Conservation (phyloP, 53 echinoderm and acorn worm genomes). For the Arbacia lixula region DNA sequence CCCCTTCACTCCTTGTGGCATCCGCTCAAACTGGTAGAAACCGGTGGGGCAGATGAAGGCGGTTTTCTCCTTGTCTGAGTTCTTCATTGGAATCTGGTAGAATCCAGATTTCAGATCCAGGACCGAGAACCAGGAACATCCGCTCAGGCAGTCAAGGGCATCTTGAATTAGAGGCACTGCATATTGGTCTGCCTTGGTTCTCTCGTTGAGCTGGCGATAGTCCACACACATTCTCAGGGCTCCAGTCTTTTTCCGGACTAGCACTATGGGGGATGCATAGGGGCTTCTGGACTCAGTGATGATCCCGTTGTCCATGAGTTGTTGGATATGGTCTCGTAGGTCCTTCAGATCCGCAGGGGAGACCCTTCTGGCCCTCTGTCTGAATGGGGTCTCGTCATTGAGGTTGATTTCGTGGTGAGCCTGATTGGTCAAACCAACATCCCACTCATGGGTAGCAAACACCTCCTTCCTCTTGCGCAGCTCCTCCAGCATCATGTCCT, state of each 20-base stretch:
- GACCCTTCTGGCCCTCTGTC: conserved; percentile 51
- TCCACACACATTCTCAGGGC: conserved; percentile 57
- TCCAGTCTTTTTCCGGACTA: conserved; percentile 67
- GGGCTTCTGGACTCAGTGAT: conserved; percentile 54
- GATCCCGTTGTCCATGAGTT: conserved; percentile 49
- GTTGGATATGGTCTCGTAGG: conserved; percentile 44
- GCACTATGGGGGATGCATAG: conserved; percentile 58
- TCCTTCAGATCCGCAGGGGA: conserved; percentile 58
- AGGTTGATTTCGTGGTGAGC: conserved; percentile 48
- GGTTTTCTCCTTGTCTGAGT: conserved; percentile 67
- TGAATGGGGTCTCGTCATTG: conserved; percentile 56
- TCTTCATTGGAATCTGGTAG: conserved; percentile 63
- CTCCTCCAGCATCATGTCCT: conserved; percentile 16
- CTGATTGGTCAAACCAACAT: conserved; percentile 51
- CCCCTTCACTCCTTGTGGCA: conserved; percentile 73
- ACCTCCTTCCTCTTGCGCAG: conserved; percentile 46
- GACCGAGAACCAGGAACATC: conserved; percentile 57
- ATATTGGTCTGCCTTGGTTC: conserved; percentile 67
- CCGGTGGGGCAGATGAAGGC: conserved; percentile 66
- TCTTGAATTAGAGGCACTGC: conserved; percentile 63
- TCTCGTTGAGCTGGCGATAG: conserved; percentile 53
- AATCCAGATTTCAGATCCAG: conserved; percentile 74
- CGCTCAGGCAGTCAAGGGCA: conserved; percentile 46
- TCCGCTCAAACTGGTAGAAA: conserved; percentile 63
- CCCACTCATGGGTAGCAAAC: conserved; percentile 56